Conservation (phyloP, 2,113 vertebrate genomes). For the Notothenia coriiceps region DNA sequence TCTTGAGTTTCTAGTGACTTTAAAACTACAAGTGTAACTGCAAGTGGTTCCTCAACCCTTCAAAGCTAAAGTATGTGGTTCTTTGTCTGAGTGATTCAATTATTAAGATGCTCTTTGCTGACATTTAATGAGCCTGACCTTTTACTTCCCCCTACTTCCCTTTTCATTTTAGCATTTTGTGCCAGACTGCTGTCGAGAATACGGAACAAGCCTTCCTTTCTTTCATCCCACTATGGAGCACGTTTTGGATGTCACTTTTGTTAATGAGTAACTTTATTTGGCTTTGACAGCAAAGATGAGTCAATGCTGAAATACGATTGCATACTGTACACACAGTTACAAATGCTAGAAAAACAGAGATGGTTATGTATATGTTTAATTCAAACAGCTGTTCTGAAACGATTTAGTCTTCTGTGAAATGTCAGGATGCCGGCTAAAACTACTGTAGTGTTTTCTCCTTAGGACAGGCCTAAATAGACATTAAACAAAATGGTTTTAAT, state of each 20-base stretch:
- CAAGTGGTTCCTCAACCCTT: conserved; percentile 34
- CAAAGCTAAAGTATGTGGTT: conserved; percentile 51
- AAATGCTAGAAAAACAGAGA: not conserved
- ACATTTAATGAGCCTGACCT: conserved; percentile 82
- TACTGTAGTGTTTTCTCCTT: not conserved
- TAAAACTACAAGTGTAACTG: conserved; percentile 13
- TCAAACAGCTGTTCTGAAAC: conserved; percentile 25
- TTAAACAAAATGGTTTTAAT: conserved; percentile 1
- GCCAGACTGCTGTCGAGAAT: conserved; percentile 67
- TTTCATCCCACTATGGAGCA: conserved; percentile 22
- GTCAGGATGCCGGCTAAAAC: not conserved
- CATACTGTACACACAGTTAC: not conserved
- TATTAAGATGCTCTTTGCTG: conserved; percentile 75
- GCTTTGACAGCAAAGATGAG: conserved; percentile 20
- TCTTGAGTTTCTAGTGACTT: conserved; percentile 15
- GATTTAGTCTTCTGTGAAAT: conserved; percentile 11
- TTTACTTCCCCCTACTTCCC: conserved; percentile 48
- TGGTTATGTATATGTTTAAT: not conserved
- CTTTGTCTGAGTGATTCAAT: conserved; percentile 66
- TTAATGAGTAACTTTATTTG: conserved; percentile 25
- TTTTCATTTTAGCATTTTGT: conserved; percentile 55
- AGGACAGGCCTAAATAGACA: not conserved
- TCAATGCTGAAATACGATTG: conserved; percentile 12
- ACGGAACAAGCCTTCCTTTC: conserved; percentile 35
- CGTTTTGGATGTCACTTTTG: conserved; percentile 16